Evolutionary conservation across 1,140 invertebrate genomes (phyloP).

Genomic region (Ceratina japonica): DNA sequence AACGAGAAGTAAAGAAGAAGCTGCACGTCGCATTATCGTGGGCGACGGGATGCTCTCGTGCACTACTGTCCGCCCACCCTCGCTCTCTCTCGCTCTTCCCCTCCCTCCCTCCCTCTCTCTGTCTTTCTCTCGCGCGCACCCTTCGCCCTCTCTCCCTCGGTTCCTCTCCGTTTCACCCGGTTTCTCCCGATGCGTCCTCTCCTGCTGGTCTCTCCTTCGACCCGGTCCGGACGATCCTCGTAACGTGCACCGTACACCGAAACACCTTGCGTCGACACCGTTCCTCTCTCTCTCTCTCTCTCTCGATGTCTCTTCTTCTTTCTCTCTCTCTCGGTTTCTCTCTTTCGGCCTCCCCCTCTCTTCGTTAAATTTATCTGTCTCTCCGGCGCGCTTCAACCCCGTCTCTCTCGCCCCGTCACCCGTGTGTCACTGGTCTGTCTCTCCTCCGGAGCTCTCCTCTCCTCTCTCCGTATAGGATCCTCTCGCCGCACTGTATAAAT

Average conservation of each 20-base stretch:
- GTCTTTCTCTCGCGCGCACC: neutral
- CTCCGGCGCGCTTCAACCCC: neutral
- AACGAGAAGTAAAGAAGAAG: conserved; percentile 54
- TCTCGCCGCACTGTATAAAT: no score
- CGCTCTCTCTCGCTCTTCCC: conserved; percentile 37
- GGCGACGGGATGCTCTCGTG: conserved; percentile 53
- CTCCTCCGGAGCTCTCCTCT: no score
- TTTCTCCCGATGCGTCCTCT: neutral
- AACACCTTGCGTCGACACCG: conserved; percentile 34
- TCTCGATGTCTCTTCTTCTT: neutral
- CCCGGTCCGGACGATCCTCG: conserved; percentile 1
- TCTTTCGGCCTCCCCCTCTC: conserved; percentile 13
- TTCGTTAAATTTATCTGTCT: neutral
- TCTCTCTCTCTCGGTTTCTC: conserved; percentile 5
- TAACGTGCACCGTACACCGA: conserved; percentile 28
- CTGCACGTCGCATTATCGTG: conserved; percentile 63
- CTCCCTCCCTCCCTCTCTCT: conserved; percentile 7
- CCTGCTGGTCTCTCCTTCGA: neutral
- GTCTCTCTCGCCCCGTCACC: neutral
- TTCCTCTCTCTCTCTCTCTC: neutral
- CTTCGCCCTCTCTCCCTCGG: neutral
- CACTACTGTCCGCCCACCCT: conserved; percentile 63
- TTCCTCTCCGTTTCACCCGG: neutral
- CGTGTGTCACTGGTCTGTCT: no score
- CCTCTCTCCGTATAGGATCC: no score